Conservation (phyloP, 2,113 vertebrate genomes). For the Nothobranchius furzeri region DNA sequence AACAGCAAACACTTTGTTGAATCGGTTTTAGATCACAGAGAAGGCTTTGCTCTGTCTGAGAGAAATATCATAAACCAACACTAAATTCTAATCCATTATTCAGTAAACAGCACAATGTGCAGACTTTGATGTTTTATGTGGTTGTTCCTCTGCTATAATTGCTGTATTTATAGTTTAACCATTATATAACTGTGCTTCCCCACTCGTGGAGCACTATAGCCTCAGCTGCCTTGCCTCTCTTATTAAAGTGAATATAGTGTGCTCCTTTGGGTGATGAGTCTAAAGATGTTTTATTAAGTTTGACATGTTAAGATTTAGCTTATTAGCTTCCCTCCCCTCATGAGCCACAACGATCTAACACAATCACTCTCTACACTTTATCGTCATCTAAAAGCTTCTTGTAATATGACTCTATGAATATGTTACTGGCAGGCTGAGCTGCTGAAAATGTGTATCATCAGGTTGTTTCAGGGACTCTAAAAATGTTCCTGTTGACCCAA, state of each 20-base stretch:
- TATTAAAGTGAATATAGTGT: conserved; percentile 51
- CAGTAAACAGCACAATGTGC: neutral
- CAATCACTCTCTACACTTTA: conserved; percentile 40
- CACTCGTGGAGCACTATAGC: conserved; percentile 14
- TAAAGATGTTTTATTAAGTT: conserved; percentile 56
- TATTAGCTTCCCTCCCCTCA: conserved; percentile 47
- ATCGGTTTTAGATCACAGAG: too few relatives aligned
- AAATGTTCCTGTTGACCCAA: neutral
- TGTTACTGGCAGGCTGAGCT: neutral
- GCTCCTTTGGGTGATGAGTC: conserved; percentile 50
- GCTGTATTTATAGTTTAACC: conserved; percentile 18
- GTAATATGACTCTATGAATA: neutral
- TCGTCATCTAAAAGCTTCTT: conserved; percentile 29
- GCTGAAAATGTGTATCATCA: neutral
- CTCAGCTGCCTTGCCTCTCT: conserved; percentile 42
- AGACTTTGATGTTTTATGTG: neutral
- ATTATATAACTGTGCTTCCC: conserved; percentile 7
- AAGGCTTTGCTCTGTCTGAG: too few relatives aligned
- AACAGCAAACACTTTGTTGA: neutral
- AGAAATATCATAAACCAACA: neutral
- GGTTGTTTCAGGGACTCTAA: neutral
- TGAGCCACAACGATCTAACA: conserved; percentile 36
- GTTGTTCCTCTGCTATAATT: conserved; percentile 18
- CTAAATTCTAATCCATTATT: neutral
- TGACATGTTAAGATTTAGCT: conserved; percentile 55